Conservation (phyloP, 1,140 invertebrate species). For the Scaptodrosophila lebanonensis region DNA sequence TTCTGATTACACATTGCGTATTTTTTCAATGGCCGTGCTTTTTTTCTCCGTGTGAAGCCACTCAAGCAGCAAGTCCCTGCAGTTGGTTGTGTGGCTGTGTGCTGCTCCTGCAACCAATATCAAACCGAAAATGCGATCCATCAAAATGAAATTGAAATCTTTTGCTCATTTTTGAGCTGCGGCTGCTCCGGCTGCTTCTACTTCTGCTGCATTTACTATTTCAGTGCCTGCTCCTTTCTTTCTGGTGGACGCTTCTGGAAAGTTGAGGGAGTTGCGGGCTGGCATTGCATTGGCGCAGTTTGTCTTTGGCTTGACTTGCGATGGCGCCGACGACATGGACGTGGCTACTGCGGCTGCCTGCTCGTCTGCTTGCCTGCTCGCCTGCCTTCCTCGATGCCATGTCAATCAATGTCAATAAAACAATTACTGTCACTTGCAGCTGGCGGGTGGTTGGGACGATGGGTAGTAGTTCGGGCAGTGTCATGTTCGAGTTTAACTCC, state of each 20-base stretch:
- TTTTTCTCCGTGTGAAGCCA: too few species aligned
- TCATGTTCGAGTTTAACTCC: slow-evolving; percentile 45
- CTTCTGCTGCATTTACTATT: too few species aligned
- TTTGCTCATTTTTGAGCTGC: slow-evolving; percentile 73
- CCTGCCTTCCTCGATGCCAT: slow-evolving; percentile 30
- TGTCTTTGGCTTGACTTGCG: slow-evolving; percentile 69
- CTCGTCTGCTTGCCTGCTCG: slow-evolving; percentile 6
- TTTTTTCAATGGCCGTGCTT: too few species aligned
- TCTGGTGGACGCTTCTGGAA: too few species aligned
- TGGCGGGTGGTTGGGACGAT: slow-evolving; percentile 39
- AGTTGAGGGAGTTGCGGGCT: slow-evolving; percentile 8
- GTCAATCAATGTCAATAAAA: slow-evolving; percentile 77
- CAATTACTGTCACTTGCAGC: slow-evolving; percentile 76
- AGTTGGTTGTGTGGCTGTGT: too few species aligned
- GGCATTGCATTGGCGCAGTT: slow-evolving; percentile 48
- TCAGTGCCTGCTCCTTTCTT: too few species aligned
- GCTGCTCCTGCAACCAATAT: too few species aligned
- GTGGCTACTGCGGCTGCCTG: slow-evolving; percentile 13
- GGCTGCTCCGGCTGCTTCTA: too few species aligned
- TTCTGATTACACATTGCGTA: too few species aligned
- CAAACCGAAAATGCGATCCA: slow-evolving; percentile 49
- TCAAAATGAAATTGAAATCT: slow-evolving; percentile 76
- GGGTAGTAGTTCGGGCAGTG: slow-evolving; percentile 43
- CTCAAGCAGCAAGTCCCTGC: too few species aligned
- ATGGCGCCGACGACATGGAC: neutral